Percentiles rank a stretch among this genome's conserved stretches.
Evolutionary conservation across 2,113 vertebrate species (phyloP).

Genomic region (Mormyrus lacerda): DNA sequence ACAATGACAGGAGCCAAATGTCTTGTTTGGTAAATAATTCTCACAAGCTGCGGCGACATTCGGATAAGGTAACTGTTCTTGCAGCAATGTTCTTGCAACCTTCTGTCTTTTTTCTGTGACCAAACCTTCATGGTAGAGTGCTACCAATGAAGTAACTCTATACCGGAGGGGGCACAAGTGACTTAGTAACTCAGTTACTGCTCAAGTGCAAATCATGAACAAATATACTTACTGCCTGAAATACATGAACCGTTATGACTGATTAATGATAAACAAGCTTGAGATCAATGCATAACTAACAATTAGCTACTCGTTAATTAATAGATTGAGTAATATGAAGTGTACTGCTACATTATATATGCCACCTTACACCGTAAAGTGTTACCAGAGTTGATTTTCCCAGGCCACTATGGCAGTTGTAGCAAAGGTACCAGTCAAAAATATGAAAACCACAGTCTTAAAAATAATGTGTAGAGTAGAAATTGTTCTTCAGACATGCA

Average conservation of each 20-base stretch:
- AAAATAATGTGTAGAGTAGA: neutral
- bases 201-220: neutral
- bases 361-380: neutral
- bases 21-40: neutral
- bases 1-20: neutral
- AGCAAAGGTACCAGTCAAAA: neutral
- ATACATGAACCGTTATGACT: neutral
- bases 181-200: neutral
- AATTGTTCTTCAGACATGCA: neutral
- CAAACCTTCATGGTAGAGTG: neutral
- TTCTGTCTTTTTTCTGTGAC: neutral
- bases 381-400: neutral
- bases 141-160: neutral
- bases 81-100: neutral
- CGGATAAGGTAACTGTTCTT: neutral
- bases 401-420: neutral
- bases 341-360: neutral
- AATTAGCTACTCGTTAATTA: neutral
- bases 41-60: neutral
- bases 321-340: neutral
- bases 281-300: neutral
- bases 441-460: neutral
- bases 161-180: neutral
- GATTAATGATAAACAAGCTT: neutral
- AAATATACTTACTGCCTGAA: neutral